Evolutionary conservation across 1,140 invertebrate species (phyloP).

Genomic region (Rhynchophorus ferrugineus): DNA sequence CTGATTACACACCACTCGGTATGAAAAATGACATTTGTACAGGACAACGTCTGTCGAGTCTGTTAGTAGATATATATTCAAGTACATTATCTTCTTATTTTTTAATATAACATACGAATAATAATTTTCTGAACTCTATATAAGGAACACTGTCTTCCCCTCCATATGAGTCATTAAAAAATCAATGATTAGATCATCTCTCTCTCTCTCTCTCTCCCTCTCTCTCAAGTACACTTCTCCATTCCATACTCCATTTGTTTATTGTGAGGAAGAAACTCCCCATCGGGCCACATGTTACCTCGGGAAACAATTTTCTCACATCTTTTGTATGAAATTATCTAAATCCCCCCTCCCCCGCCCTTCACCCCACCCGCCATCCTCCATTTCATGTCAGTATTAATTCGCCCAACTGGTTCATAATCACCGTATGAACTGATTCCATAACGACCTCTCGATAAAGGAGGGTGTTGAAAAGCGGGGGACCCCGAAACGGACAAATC

Average conservation of each 20-base stretch:
- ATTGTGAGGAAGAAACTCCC: background rate
- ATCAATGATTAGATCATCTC: too few relatives aligned
- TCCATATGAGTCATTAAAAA: too few relatives aligned
- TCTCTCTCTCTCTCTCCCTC: background rate
- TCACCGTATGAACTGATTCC: background rate
- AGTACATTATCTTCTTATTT: too few relatives aligned
- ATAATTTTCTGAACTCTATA: too few relatives aligned
- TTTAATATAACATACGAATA: too few relatives aligned
- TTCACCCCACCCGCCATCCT: background rate
- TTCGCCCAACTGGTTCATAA: background rate
- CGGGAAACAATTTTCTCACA: background rate
- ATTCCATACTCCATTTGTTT: background rate
- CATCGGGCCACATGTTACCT: background rate
- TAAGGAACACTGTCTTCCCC: too few relatives aligned
- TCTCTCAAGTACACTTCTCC: background rate
- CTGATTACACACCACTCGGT: too few relatives aligned
- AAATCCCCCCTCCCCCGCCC: background rate
- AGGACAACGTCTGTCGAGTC: too few relatives aligned
- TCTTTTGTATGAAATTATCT: background rate
- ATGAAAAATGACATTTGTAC: too few relatives aligned
- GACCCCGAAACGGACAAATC: too few relatives aligned
- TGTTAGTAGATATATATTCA: too few relatives aligned
- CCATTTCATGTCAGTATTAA: background rate
- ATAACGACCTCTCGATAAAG: background rate
- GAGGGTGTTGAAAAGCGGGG: background rate